Conservation (phyloP, 2,113 vertebrate genomes). For the Caranx melampygus region DNA sequence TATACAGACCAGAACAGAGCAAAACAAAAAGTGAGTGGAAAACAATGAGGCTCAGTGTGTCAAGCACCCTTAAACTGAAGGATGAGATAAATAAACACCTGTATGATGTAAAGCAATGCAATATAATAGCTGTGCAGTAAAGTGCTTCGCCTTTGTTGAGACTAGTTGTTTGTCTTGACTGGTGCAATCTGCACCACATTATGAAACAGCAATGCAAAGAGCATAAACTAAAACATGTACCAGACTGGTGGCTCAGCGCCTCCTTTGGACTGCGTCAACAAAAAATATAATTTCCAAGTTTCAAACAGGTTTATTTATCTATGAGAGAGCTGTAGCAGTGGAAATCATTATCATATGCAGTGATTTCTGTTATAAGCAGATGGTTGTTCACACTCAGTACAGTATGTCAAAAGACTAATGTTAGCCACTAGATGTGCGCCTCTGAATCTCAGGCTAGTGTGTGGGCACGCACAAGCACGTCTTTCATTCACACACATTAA, state of each 20-base stretch:
- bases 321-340: neutral
- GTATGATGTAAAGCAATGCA: constrained; percentile 26
- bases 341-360: neutral
- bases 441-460: neutral
- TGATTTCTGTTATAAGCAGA: neutral
- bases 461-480: neutral
- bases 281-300: neutral
- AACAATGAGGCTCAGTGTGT: neutral
- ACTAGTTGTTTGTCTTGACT: neutral
- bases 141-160: too few species aligned
- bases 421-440: constrained; percentile 10
- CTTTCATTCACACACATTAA: constrained; percentile 40
- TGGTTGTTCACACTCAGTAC: neutral
- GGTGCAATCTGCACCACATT: neutral
- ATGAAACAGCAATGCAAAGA: neutral
- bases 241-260: neutral
- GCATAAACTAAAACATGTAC: neutral
- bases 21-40: neutral
- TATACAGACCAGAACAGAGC: neutral
- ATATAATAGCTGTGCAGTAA: neutral
- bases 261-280: neutral
- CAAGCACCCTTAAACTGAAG: neutral
- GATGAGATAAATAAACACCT: neutral
- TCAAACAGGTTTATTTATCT: neutral
- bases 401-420: constrained; percentile 10